phyloP scores from a whole-genome alignment of 2,888 invertebrate species.

The Carabus problematicus region DNA sequence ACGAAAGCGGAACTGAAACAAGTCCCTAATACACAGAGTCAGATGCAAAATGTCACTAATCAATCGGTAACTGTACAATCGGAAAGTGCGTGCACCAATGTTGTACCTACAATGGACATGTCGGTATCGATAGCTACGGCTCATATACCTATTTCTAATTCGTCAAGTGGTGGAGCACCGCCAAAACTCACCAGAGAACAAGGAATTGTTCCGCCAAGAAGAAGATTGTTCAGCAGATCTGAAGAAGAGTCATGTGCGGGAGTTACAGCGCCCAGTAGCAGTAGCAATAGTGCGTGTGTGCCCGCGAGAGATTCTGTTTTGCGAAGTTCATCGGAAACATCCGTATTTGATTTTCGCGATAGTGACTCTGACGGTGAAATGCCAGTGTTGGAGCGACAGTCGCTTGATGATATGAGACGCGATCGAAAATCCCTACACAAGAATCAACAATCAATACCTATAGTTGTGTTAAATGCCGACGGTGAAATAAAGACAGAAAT shows the following conservation, averaged over 20 bases:
- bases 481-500: slow-evolving; percentile 50
- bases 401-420: slow-evolving; percentile 69
- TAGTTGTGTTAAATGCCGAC: slow-evolving; percentile 57
- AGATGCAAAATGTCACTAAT: slow-evolving; percentile 53
- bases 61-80: background rate
- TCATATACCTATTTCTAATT: slow-evolving; percentile 24
- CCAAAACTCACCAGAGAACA: slow-evolving; percentile 62
- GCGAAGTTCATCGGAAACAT: slow-evolving; percentile 68
- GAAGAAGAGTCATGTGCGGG: slow-evolving; percentile 60
- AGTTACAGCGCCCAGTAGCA: slow-evolving; percentile 52
- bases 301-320: slow-evolving; percentile 61
- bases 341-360: slow-evolving; percentile 70
- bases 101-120: slow-evolving; percentile 42
- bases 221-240: slow-evolving; percentile 67
- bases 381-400: slow-evolving; percentile 69
- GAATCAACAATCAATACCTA: slow-evolving; percentile 63
- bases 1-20: slow-evolving; percentile 86
- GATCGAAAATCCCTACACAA: slow-evolving; percentile 67
- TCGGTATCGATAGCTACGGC: slow-evolving; percentile 3
- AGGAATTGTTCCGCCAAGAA: slow-evolving; percentile 56
- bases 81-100: slow-evolving; percentile 28
- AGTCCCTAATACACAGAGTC: slow-evolving; percentile 47
- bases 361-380: slow-evolving; percentile 70
- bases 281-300: slow-evolving; percentile 50
- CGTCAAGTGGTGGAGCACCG: slow-evolving; percentile 52